Conservation (phyloP, 2,797 vertebrate species). For the Sphenodon punctatus region DNA sequence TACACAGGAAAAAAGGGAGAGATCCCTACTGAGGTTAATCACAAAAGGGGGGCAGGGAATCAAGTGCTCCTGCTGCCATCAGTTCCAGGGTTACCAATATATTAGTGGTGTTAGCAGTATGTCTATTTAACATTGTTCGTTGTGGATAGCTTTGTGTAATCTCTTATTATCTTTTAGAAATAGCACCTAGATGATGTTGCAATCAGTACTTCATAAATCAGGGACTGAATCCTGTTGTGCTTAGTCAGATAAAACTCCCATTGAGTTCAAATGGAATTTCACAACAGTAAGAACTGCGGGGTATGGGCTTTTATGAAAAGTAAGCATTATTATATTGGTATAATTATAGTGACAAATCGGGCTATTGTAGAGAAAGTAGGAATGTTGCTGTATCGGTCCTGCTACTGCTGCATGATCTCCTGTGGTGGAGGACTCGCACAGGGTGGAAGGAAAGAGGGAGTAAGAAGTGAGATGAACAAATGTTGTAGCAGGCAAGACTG, state of each 20-base stretch:
- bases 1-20: slow-evolving; percentile 11
- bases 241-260: slow-evolving; percentile 47
- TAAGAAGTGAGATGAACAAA: not conserved
- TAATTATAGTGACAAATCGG: slow-evolving; percentile 17
- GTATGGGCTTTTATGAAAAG: not conserved
- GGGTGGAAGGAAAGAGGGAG: not conserved
- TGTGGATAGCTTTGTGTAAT: slow-evolving; percentile 36
- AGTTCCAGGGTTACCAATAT: slow-evolving; percentile 22
- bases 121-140: slow-evolving; percentile 27
- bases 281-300: slow-evolving; percentile 13
- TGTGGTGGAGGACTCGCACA: no score
- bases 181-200: not conserved
- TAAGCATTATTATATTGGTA: slow-evolving; percentile 13
- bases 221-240: slow-evolving; percentile 25
- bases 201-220: slow-evolving; percentile 47
- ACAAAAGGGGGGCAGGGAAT: slow-evolving; percentile 51
- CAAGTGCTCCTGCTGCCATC: slow-evolving; percentile 26
- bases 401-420: not conserved
- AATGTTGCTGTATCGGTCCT: not conserved
- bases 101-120: slow-evolving; percentile 11
- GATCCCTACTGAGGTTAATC: slow-evolving; percentile 47
- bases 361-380: not conserved
- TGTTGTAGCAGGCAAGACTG: not conserved
- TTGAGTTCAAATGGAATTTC: slow-evolving; percentile 58
- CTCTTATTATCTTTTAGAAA: slow-evolving; percentile 48